Percentiles rank a stretch among this genome's conserved stretches.
phyloP scores from a whole-genome alignment of 2,113 vertebrate genomes.

The Apteryx owenii region DNA sequence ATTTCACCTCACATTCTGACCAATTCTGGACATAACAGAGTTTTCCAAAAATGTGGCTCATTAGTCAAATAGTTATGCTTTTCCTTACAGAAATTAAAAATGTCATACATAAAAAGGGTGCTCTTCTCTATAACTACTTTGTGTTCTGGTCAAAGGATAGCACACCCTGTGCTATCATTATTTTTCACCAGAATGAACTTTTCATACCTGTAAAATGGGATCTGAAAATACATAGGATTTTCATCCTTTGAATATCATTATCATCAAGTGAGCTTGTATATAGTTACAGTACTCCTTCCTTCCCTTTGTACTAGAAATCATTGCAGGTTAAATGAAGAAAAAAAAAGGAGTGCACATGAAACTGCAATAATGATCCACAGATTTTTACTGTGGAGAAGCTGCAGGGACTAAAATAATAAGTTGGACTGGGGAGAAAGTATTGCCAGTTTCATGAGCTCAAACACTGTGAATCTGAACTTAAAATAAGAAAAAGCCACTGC shows the following conservation, averaged over 20 bases:
- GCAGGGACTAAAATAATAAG: not conserved
- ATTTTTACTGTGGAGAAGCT: not conserved
- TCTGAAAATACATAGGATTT: not conserved
- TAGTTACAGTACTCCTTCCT: not conserved
- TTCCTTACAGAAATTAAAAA: not conserved
- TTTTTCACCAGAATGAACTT: not conserved
- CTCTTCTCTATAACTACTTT: not conserved
- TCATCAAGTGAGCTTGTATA: not conserved
- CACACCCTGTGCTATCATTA: not conserved
- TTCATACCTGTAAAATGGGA: not conserved
- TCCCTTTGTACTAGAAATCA: not conserved
- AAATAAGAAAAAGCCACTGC: not conserved
- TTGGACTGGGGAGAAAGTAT: not conserved
- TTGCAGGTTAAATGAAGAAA: not conserved
- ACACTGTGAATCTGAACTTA: not conserved
- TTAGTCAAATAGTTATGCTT: not conserved
- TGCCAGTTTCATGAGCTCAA: not conserved
- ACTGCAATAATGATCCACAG: not conserved
- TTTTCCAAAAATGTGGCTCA: not conserved
- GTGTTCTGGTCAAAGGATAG: not conserved
- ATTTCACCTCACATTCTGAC: not conserved
- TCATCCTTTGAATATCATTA: not conserved
- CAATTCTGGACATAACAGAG: not conserved
- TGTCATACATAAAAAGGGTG: not conserved
- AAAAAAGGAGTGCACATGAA: fast-evolving